These are phyloP conservation scores for Blennius ocellaris DNA, from an alignment of 2,113 vertebrate species.

Conservation along the genomic window DNA sequence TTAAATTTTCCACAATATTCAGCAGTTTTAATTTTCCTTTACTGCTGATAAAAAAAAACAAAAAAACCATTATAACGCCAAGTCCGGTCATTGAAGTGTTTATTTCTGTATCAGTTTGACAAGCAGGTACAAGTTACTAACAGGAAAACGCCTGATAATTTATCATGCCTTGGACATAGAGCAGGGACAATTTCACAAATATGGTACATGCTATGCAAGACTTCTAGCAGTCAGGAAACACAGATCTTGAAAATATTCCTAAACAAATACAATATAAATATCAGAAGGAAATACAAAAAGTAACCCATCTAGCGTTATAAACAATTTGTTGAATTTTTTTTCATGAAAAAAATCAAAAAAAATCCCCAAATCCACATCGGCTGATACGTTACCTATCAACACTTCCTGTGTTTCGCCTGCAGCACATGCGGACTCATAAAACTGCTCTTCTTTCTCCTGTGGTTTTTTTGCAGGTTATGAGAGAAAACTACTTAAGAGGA, in stretches of 20 bases:
- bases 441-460: too few relatives aligned
- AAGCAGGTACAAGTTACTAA: constrained; percentile 62
- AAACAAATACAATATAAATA: constrained; percentile 29
- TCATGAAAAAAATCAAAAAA: not conserved
- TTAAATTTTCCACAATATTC: not conserved
- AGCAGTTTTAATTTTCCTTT: not conserved
- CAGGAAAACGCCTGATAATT: constrained; percentile 32
- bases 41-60: constrained; percentile 7
- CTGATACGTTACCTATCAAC: constrained; percentile 34
- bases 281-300: constrained; percentile 5
- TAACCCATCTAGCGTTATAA: constrained; percentile 14
- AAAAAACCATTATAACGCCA: not conserved
- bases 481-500: too few relatives aligned
- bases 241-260: constrained; percentile 11
- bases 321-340: not conserved
- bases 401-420: constrained; percentile 62
- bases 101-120: constrained; percentile 68
- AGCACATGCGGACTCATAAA: constrained; percentile 56
- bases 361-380: not conserved
- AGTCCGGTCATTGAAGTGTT: constrained; percentile 57
- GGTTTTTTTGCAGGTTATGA: too few relatives aligned
- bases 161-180: constrained; percentile 57
- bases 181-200: constrained; percentile 48
- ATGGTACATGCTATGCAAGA: constrained; percentile 34
- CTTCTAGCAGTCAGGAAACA: constrained; percentile 26